phyloP scores from a whole-genome alignment of 2,888 invertebrate species.

The Drosophila anceps region DNA sequence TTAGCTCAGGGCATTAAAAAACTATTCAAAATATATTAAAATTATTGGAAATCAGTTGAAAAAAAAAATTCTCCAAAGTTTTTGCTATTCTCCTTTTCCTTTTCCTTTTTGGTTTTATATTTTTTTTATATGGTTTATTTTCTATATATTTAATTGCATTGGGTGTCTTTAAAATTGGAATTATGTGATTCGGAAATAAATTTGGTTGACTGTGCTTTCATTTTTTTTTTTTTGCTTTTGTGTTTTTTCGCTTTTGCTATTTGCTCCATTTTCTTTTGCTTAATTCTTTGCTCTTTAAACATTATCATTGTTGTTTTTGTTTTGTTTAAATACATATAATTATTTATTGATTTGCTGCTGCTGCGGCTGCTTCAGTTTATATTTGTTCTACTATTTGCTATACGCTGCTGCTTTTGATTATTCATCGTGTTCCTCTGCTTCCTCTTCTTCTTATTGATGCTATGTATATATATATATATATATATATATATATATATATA shows the following conservation, averaged over 20 bases:
- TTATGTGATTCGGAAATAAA: constrained; percentile 52
- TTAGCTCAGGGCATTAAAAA: background rate
- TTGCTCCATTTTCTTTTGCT: constrained; percentile 26
- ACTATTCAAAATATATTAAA: background rate
- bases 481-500: constrained; percentile 14
- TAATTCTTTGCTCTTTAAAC: constrained; percentile 31
- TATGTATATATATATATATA: constrained; percentile 32
- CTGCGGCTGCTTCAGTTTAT: constrained; percentile 39
- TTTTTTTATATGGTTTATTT: constrained; percentile 15
- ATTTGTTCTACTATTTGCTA: constrained; percentile 71
- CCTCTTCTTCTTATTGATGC: constrained; percentile 42
- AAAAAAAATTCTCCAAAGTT: constrained; percentile 14
- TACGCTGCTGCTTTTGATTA: constrained; percentile 76
- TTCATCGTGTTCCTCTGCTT: constrained; percentile 66
- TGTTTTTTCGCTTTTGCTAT: constrained; percentile 26
- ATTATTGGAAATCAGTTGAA: background rate
- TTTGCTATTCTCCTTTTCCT: constrained; percentile 9
- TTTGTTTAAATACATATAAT: constrained; percentile 19
- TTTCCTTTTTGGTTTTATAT: constrained; percentile 7
- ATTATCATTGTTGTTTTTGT: constrained; percentile 30
- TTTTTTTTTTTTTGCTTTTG: constrained; percentile 13
- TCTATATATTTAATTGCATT: constrained; percentile 42
- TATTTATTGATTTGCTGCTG: constrained; percentile 33
- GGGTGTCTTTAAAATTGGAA: constrained; percentile 51
- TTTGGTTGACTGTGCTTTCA: constrained; percentile 65